Evolutionary conservation across 2,888 invertebrate genomes (phyloP).

Genomic region (Cyrtodaria siliqua): DNA sequence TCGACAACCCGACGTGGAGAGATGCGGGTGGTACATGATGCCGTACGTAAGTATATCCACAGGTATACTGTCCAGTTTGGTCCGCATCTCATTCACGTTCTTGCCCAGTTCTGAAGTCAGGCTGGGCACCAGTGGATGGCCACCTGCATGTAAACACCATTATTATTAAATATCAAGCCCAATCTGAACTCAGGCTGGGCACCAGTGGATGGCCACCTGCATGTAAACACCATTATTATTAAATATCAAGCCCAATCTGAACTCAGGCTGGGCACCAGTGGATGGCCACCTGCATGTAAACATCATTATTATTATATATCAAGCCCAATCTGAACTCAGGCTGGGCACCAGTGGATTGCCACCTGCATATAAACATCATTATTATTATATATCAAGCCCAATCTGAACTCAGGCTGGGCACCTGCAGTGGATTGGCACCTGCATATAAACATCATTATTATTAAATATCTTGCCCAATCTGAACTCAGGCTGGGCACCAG

Average conservation of each 20-base stretch:
- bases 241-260: conserved; percentile 67
- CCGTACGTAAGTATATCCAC: conserved; percentile 80
- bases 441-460: not conserved
- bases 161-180: conserved; percentile 46
- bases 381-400: too few species aligned
- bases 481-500: conserved; percentile 76
- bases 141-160: conserved; percentile 19
- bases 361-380: conserved; percentile 4
- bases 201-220: conserved; percentile 67
- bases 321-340: conserved; percentile 64
- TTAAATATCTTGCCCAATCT: too few species aligned
- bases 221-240: too few species aligned
- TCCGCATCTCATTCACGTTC: conserved; percentile 69
- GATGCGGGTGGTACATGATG: conserved; percentile 77
- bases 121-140: conserved; percentile 72
- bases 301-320: too few species aligned
- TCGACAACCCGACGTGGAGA: conserved; percentile 74
- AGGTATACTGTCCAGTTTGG: conserved; percentile 71
- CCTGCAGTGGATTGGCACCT: conserved; percentile 65
- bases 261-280: conserved; percentile 70
- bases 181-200: conserved; percentile 66
- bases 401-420: too few species aligned
- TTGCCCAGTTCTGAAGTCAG: conserved; percentile 68
- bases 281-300: conserved; percentile 47
- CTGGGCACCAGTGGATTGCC: conserved; percentile 73